Evolutionary conservation across 2,888 invertebrate species (phyloP).

Genomic region (Catotricha subobsoleta): DNA sequence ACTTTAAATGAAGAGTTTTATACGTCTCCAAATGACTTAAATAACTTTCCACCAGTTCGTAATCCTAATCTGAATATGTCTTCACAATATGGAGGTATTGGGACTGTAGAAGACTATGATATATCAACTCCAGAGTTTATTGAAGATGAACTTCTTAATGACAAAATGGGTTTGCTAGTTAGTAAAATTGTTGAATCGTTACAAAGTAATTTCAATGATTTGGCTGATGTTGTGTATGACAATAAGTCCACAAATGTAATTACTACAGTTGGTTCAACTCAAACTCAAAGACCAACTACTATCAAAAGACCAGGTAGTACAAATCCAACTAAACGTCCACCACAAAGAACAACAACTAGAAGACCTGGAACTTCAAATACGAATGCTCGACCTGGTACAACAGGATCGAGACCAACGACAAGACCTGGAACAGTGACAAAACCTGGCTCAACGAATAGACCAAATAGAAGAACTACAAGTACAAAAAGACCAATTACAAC

Average conservation of each 20-base stretch:
- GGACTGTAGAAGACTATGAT: conserved; percentile 38
- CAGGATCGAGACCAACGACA: conserved; percentile 15
- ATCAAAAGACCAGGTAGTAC: conserved; percentile 14
- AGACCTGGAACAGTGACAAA: too few species aligned
- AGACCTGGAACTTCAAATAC: conserved; percentile 19
- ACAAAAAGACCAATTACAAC: conserved; percentile 20
- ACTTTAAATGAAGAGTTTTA: conserved; percentile 34
- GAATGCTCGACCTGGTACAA: conserved; percentile 15
- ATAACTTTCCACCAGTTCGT: conserved; percentile 70
- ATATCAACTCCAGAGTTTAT: conserved; percentile 60
- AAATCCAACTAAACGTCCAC: background rate
- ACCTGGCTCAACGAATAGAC: conserved; percentile 11
- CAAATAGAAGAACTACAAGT: conserved; percentile 18
- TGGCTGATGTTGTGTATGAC: conserved; percentile 53
- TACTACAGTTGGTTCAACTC: conserved; percentile 14
- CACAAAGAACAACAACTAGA: conserved; percentile 14
- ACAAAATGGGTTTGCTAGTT: conserved; percentile 66
- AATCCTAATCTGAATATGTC: conserved; percentile 66
- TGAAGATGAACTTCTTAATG: conserved; percentile 56
- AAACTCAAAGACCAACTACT: conserved; percentile 14
- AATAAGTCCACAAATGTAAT: conserved; percentile 17
- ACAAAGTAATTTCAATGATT: conserved; percentile 63
- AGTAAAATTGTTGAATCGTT: conserved; percentile 68
- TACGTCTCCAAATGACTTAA: conserved; percentile 49
- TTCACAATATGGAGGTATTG: conserved; percentile 34